Percentiles rank a stretch among this genome's conserved stretches.
These are phyloP conservation scores for Trichomalopsis sarcophagae DNA, from an alignment of 1,140 invertebrate genomes.

Conservation along the genomic window DNA sequence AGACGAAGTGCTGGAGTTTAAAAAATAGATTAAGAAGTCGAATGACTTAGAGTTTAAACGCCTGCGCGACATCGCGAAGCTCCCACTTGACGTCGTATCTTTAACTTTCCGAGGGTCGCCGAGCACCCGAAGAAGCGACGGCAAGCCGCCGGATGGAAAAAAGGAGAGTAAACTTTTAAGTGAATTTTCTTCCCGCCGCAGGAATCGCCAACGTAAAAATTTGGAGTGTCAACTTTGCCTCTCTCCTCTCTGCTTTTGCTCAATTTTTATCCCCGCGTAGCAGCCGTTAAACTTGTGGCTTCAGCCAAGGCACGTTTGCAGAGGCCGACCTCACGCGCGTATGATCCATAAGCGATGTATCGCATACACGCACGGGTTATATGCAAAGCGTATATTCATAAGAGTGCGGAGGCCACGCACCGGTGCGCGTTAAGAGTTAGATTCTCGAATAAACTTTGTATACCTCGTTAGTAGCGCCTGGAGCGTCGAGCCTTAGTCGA, in stretches of 20 bases:
- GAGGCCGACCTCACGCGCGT: not conserved
- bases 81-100: not conserved
- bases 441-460: conserved; percentile 30
- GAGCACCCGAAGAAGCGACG: not conserved
- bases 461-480: not conserved
- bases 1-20: not conserved
- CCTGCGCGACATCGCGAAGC: not conserved
- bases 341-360: not conserved
- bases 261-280: too few relatives aligned
- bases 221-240: not conserved
- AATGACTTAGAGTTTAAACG: not conserved
- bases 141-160: not conserved
- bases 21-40: not conserved
- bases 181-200: not conserved
- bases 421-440: not conserved
- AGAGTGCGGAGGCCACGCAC: not conserved
- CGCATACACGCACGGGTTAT: too few relatives aligned
- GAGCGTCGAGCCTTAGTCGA: too few relatives aligned
- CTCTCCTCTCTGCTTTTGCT: too few relatives aligned
- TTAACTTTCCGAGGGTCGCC: not conserved
- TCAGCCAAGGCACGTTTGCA: not conserved
- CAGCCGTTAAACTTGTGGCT: too few relatives aligned
- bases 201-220: conserved; percentile 4
- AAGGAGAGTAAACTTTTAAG: conserved; percentile 9
- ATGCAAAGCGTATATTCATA: too few relatives aligned